Evolutionary conservation across 1,140 invertebrate species (phyloP).

Genomic region (Grapholita molesta): DNA sequence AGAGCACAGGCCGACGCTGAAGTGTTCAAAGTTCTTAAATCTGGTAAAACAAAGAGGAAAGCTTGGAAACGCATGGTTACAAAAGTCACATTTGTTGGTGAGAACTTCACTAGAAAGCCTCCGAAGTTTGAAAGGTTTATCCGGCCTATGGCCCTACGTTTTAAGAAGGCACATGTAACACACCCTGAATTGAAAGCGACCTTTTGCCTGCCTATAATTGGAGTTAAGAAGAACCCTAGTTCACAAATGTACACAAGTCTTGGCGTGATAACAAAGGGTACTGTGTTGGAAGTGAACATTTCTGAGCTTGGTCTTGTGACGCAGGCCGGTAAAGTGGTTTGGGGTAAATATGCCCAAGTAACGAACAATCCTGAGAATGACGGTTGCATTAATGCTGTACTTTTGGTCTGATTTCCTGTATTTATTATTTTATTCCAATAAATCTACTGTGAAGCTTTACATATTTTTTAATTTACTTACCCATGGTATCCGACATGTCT

Average conservation of each 20-base stretch:
- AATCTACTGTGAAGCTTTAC: constrained; percentile 26
- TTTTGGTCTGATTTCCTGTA: constrained; percentile 89
- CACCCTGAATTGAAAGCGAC: constrained; percentile 99
- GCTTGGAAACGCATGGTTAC: constrained; percentile 99
- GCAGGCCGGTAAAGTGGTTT: constrained; percentile 99
- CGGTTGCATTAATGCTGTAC: constrained; percentile 99
- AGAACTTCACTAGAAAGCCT: constrained; percentile 99
- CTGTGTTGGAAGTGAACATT: constrained; percentile 98
- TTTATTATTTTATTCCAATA: constrained; percentile 42
- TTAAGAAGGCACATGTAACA: constrained; percentile 98
- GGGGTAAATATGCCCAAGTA: constrained; percentile 99
- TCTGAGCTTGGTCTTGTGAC: constrained; percentile 99
- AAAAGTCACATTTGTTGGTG: constrained; percentile 98
- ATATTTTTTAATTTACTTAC: constrained; percentile 23
- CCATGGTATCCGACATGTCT: background rate
- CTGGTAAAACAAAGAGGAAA: constrained; percentile 97
- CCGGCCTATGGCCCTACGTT: constrained; percentile 97
- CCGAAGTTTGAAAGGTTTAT: constrained; percentile 99
- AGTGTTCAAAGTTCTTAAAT: constrained; percentile 97
- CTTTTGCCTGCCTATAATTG: constrained; percentile 98
- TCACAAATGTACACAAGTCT: constrained; percentile 98
- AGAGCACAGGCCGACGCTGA: constrained; percentile 98
- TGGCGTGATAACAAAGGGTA: constrained; percentile 99
- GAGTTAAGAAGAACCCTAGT: constrained; percentile 99
- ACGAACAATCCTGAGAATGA: constrained; percentile 99